A percentile compares a stretch with the other conserved stretches of the same genome.
phyloP scores from a whole-genome alignment of 1,140 invertebrate genomes.

The Neodiprion fabricii region DNA sequence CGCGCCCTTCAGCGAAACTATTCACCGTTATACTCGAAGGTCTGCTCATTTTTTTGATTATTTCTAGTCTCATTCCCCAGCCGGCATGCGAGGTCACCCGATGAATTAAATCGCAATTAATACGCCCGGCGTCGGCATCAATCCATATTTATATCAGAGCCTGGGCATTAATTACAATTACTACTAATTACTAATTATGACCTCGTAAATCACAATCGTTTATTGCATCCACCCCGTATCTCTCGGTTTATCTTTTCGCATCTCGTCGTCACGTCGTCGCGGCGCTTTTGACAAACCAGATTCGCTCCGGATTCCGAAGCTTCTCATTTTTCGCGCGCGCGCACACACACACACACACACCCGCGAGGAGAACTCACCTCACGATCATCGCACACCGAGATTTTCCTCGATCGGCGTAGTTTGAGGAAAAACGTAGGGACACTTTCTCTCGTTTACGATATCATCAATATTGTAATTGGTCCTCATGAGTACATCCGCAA shows the following conservation, averaged over 20 bases:
- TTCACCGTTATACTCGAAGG: too few species aligned
- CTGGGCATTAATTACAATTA: constrained; percentile 38
- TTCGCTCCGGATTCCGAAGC: too few species aligned
- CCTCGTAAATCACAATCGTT: constrained; percentile 40
- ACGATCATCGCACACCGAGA: too few species aligned
- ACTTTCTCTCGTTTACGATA: not conserved
- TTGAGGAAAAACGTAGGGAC: not conserved
- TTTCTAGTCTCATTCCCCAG: not conserved
- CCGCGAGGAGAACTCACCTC: too few species aligned
- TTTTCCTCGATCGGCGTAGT: not conserved
- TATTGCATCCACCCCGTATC: constrained; percentile 25
- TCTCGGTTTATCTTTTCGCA: not conserved
- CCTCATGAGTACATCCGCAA: not conserved
- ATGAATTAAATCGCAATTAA: not conserved
- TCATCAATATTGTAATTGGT: not conserved
- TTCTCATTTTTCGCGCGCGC: too few species aligned
- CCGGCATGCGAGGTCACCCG: not conserved
- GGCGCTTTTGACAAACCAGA: too few species aligned
- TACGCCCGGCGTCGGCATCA: constrained; percentile 15
- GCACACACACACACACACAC: too few species aligned
- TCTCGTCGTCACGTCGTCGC: not conserved
- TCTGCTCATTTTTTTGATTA: too few species aligned
- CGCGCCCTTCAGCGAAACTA: too few species aligned
- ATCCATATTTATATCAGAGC: constrained; percentile 39
- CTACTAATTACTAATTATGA: constrained; percentile 41